Percentiles rank a stretch among this genome's conserved stretches.
Evolutionary conservation across 1,140 invertebrate species (phyloP).

Genomic region (Eurosta solidaginis): DNA sequence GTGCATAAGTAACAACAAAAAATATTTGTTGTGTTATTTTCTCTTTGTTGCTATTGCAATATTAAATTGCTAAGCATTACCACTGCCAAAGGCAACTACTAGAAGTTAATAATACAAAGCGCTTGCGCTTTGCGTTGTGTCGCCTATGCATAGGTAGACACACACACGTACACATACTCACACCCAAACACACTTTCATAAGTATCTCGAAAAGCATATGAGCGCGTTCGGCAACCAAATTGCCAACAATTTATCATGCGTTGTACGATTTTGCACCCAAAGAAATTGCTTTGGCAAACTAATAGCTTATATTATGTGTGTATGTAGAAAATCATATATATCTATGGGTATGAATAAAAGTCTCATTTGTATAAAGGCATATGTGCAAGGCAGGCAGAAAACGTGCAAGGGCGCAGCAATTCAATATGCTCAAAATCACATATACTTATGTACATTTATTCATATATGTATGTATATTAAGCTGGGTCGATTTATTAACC

Average conservation of each 20-base stretch:
- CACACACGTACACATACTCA: neutral
- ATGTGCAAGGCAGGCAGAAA: no score
- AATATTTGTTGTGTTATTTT: neutral
- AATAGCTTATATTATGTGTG: neutral
- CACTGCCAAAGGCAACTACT: no score
- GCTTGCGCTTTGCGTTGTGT: neutral
- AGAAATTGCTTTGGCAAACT: neutral
- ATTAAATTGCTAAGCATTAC: neutral
- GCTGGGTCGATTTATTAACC: no score
- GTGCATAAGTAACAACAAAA: neutral
- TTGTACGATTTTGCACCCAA: neutral
- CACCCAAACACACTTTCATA: neutral
- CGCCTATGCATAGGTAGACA: neutral
- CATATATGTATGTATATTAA: no score
- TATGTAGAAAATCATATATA: neutral
- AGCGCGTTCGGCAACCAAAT: conserved; percentile 22
- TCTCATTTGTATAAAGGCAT: no score
- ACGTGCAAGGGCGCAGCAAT: no score
- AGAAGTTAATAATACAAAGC: neutral
- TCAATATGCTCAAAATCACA: no score
- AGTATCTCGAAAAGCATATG: neutral
- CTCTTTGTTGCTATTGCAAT: neutral
- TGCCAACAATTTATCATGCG: conserved; percentile 20
- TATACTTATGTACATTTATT: no score
- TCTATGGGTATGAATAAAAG: neutral